Base-by-base conservation (phyloP, 2,797 vertebrate genomes). In the Anniella stebbinsi region DNA sequence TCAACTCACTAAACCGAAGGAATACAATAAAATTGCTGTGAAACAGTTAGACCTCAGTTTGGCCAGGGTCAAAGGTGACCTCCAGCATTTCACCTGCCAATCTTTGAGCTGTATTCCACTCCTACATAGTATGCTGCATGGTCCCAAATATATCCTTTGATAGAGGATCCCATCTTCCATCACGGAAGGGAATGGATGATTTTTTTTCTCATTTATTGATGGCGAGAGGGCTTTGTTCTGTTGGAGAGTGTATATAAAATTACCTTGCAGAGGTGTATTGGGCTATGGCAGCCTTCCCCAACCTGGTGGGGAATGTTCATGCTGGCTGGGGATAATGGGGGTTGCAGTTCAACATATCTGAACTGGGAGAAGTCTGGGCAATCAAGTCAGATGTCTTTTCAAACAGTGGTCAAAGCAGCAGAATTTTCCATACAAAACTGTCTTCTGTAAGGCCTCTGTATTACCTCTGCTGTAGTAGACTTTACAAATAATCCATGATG, bases 211-310 rank as follows among this genome's bases (percentile, higher is more conserved):
- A 90, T 93, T 80, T 92, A 88, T 93, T 93, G 93, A 91, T 88
- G 87, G 93, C 89, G 82, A 93, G 77, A 94, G 87, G 91, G 91
- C 93, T 89, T 95, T 91, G 94, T 95, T 94, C 90, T 88, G 88
- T 84, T 96, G 94, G 93, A 91, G 89, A 93, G 88, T 0, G 0
- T 92, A 90, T 94, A 89, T 92, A 92, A 95, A 95, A 95, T 95
- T 94, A 94, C 82, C 78, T 93, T 92, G 60, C 11, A 90, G 89
- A 93, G 84, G 93, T n/a, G n/a, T n/a, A n/a, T n/a, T n/a, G n/a
- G n/a, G n/a, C n/a, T 82, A 33, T 36, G 57, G 60, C 78, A 75
- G 54, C 13, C 57, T 75, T 70, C 54, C 51, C 17, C 70, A 86
- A 60, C 2, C 30, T 17, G 38, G 15, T 33, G 25, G 23, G 57